phyloP scores from a whole-genome alignment of 2,113 vertebrate species.

The Promerops cafer region DNA sequence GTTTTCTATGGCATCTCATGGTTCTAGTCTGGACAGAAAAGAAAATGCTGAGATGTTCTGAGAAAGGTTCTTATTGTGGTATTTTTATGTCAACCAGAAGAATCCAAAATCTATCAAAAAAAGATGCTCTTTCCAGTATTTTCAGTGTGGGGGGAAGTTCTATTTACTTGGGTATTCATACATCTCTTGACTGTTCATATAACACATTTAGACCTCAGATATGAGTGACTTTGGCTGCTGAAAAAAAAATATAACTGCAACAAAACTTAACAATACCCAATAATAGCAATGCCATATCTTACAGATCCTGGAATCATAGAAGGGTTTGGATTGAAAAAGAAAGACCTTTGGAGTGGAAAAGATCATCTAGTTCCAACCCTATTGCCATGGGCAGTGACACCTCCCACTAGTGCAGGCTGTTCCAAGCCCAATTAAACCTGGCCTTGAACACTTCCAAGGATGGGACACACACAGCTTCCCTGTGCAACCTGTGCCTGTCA shows the following conservation, averaged over 20 bases:
- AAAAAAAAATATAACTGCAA: background rate
- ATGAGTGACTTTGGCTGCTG: background rate
- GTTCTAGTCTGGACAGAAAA: background rate
- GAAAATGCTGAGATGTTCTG: background rate
- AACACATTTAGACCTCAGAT: background rate
- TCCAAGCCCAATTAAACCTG: background rate
- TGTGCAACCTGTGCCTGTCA: background rate
- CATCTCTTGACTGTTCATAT: background rate
- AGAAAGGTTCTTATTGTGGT: background rate
- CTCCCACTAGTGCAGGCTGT: background rate
- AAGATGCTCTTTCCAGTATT: background rate
- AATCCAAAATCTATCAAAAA: background rate
- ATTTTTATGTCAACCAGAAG: background rate
- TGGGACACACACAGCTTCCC: background rate
- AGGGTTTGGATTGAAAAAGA: background rate
- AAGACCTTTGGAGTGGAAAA: background rate
- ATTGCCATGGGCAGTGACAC: too few species aligned
- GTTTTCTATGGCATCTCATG: background rate
- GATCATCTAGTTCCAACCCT: background rate
- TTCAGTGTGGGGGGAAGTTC: fast-evolving
- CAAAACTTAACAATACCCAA: background rate
- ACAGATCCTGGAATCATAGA: background rate
- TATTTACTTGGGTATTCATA: background rate
- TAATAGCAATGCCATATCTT: background rate
- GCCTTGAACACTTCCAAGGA: background rate